Conservation (phyloP, 2,888 invertebrate species). For the Melolontha melolontha region DNA sequence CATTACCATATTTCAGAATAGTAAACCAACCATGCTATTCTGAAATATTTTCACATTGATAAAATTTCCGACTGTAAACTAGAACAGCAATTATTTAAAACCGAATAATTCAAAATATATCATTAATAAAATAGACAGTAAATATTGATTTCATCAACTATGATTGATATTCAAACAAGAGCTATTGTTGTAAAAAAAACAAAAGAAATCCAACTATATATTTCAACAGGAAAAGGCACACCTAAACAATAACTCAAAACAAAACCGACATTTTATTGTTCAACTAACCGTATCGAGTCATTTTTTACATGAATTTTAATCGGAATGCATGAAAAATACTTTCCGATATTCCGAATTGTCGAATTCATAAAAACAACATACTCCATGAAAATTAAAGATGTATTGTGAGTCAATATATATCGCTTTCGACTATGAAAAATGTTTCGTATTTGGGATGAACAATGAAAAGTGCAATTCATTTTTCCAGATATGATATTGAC, state of each 20-base stretch:
- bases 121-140: no score
- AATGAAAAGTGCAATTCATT: conserved; percentile 34
- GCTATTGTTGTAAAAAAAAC: background rate
- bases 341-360: background rate
- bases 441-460: conserved; percentile 9
- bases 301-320: conserved; percentile 23
- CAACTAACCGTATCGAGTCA: conserved; percentile 6
- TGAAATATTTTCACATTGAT: no score
- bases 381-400: conserved; percentile 3
- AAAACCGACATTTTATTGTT: conserved; percentile 27
- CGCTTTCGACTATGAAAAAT: conserved; percentile 18
- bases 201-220: no score
- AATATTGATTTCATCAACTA: no score
- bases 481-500: conserved; percentile 22
- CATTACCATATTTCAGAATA: no score
- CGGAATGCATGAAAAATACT: conserved; percentile 24
- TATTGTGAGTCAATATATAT: conserved; percentile 1
- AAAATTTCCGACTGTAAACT: no score
- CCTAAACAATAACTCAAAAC: background rate
- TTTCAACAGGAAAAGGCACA: background rate
- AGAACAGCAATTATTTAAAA: no score
- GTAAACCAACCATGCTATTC: no score
- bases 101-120: no score
- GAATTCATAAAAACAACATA: background rate
- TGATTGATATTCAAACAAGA: no score